phyloP scores from a whole-genome alignment of 2,113 vertebrate genomes.

The Epinephelus cyanopodus region DNA sequence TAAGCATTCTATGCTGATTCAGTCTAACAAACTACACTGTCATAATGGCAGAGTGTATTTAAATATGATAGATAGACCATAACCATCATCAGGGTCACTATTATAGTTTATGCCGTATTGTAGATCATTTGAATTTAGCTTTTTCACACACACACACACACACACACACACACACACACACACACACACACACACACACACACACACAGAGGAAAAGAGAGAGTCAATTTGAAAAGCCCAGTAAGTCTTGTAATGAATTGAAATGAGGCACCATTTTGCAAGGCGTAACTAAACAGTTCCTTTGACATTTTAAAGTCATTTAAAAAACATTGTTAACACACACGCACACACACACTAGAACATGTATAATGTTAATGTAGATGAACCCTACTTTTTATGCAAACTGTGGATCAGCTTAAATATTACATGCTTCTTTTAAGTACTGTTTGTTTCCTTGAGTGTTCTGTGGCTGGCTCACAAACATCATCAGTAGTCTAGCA shows the following conservation, averaged over 20 bases:
- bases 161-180: neutral
- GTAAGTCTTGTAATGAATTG: conserved; percentile 17
- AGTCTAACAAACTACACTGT: conserved; percentile 5
- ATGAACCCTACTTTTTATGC: conserved; percentile 24
- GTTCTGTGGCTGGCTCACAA: neutral
- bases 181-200: neutral
- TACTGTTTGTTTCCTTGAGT: neutral
- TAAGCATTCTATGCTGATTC: conserved; percentile 21
- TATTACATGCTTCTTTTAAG: neutral
- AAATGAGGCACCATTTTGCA: conserved; percentile 25
- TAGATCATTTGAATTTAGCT: neutral
- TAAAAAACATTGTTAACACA: neutral
- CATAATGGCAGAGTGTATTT: neutral
- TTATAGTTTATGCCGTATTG: neutral
- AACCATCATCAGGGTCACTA: neutral
- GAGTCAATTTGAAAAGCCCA: neutral
- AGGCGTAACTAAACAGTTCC: neutral
- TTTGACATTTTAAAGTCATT: conserved; percentile 23
- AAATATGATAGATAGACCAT: neutral
- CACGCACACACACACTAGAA: neutral
- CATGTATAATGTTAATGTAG: neutral
- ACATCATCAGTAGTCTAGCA: neutral
- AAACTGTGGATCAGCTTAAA: conserved; percentile 1
- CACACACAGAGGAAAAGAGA: too few relatives aligned
- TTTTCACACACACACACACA: too few relatives aligned